Conservation (phyloP, 2,888 invertebrate species). For the Ptilodon capucinus region DNA sequence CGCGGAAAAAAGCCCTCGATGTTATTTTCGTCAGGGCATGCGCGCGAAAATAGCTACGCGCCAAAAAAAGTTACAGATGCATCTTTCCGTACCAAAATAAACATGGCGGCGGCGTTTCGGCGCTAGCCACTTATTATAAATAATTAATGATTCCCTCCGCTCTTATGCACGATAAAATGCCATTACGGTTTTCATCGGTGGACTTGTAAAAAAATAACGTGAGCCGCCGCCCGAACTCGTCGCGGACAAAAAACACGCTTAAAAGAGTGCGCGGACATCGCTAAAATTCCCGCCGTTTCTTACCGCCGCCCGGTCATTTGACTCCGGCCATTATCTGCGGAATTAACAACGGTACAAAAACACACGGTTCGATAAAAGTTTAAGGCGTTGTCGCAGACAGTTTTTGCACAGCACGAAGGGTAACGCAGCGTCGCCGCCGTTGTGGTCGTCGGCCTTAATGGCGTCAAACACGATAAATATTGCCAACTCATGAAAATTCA, state of each 20-base stretch:
- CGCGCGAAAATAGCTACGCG: conserved; percentile 45
- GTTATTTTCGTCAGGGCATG: too few relatives aligned
- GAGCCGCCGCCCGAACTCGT: conserved; percentile 70
- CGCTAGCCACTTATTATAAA: conserved; percentile 81
- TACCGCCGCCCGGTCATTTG: conserved; percentile 75
- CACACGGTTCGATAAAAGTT: conserved; percentile 72
- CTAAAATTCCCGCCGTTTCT: conserved; percentile 79
- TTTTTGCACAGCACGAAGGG: conserved; percentile 72
- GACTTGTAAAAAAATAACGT: conserved; percentile 72
- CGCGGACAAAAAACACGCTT: conserved; percentile 69
- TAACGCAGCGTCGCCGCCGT: conserved; percentile 50
- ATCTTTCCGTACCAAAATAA: conserved; percentile 56
- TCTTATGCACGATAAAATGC: conserved; percentile 82
- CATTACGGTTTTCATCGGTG: conserved; percentile 80
- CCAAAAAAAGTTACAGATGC: conserved; percentile 43
- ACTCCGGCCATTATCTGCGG: conserved; percentile 78
- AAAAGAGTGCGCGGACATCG: conserved; percentile 78
- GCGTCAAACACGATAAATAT: conserved; percentile 70
- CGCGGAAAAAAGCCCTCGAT: too few relatives aligned
- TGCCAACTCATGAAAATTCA: conserved; percentile 76
- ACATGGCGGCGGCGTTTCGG: conserved; percentile 65
- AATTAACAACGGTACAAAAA: conserved; percentile 78
- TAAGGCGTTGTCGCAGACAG: conserved; percentile 62
- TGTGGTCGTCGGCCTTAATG: conserved; percentile 56
- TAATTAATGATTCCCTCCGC: conserved; percentile 80